Base-by-base conservation (phyloP, 2,888 invertebrate genomes). In the Ophioninae sp. region DNA sequence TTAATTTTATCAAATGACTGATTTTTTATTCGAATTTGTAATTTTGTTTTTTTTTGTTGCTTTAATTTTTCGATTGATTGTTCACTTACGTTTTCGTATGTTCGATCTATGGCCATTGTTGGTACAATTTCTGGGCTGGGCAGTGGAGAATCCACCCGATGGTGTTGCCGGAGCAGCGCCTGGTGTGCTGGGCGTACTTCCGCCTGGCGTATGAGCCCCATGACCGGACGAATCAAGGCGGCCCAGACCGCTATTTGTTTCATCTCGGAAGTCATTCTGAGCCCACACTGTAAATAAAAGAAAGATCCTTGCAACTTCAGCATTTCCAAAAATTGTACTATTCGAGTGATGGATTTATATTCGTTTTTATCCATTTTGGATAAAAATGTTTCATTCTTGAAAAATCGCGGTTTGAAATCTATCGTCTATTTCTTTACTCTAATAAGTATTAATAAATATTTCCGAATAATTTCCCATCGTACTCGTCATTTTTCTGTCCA, bases 191-290 rank as follows among this genome's bases (percentile, higher is more conserved):
- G 92, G 96, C 95, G 93, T 96, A 95, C 92, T 93, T 41, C 92
- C 93, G 44, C 92, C 91, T 59, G 89, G 92, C 82, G 91, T 93
- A 88, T 92, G 93, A 82, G 89, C 91, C 81, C 90, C 91, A 82
- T 91, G 93, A 81, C 94, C 94, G 79, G 93, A 91, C 68, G 93
- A 93, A 83, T 93, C 92, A 86, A 95, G 94, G 83, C 95, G 95
- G 1, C 95, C 93, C 88, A 94, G 92, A 17, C 93, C 93, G 41
- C 96, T 96, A 89, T 97, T 97, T 87, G 96, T 95, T 88, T 95
- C 96, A 94, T 97, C 97, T 88, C 97, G 95, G 93, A 97, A 97
- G 94, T 97, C 97, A 86, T 97, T 97, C 93, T 97, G 97, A 86
- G 97, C 97, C 97, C 97, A 97, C 93, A 97, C 97, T 97, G 96